A percentile compares a stretch with the other conserved stretches of the same genome.
phyloP scores from a whole-genome alignment of 2,888 invertebrate genomes.

The Orthonychiurus folsomi region DNA sequence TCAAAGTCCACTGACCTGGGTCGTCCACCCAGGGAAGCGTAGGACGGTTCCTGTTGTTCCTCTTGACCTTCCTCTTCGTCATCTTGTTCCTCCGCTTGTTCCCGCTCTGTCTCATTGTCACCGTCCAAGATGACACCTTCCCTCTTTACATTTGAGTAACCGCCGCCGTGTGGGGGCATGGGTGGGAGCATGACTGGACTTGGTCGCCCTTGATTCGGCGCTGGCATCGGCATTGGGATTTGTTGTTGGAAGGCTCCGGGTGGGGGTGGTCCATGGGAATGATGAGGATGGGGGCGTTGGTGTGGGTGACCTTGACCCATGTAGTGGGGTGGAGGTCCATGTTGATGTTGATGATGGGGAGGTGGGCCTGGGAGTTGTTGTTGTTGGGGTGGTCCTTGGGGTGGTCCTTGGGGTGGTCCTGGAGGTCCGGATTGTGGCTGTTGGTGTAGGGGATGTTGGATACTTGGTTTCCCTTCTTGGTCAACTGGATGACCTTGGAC shows the following conservation, averaged over 20 bases:
- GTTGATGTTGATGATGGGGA: conserved; percentile 25
- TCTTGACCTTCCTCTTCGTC: conserved; percentile 34
- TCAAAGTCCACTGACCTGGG: conserved; percentile 81
- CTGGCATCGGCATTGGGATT: conserved; percentile 38
- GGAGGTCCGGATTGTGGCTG: conserved; percentile 22
- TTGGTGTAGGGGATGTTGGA: conserved; percentile 19
- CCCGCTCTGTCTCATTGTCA: conserved; percentile 30
- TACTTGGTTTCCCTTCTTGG: conserved; percentile 13
- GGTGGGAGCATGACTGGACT: conserved; percentile 68
- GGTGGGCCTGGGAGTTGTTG: conserved; percentile 22
- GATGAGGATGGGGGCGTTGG: conserved; percentile 14
- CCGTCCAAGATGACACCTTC: conserved; percentile 48
- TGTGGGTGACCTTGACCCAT: conserved; percentile 42
- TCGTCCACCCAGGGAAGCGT: conserved; percentile 64
- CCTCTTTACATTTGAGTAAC: conserved; percentile 74
- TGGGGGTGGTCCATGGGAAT: conserved; percentile 26
- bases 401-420: conserved; percentile 23
- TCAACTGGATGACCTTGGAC: neutral
- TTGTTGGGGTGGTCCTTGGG: conserved; percentile 24
- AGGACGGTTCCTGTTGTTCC: conserved; percentile 31
- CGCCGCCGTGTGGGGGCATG: conserved; percentile 62
- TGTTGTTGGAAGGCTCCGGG: conserved; percentile 14
- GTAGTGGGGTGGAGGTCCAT: conserved; percentile 45
- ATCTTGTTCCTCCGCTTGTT: conserved; percentile 30
- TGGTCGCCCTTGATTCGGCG: conserved; percentile 49